Conservation (phyloP, 2,797 vertebrate species). For the Chelmon rostratus region DNA sequence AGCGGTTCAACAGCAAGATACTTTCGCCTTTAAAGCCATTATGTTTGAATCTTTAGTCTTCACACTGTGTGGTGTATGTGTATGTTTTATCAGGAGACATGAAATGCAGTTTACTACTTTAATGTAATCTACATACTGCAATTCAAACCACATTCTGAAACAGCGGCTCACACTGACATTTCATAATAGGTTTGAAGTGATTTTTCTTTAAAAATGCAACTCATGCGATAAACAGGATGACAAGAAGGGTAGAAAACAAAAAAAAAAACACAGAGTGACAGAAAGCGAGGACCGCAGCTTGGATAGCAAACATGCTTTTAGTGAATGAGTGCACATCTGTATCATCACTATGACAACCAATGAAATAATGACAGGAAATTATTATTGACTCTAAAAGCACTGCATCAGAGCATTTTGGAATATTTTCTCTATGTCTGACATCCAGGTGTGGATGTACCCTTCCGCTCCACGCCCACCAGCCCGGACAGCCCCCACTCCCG, state of each 20-base stretch:
- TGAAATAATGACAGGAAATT: slow-evolving; percentile 41
- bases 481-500: slow-evolving; percentile 96
- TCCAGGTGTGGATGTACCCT: slow-evolving; percentile 88
- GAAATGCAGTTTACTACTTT: neutral
- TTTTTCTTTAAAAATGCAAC: neutral
- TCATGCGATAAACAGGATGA: neutral
- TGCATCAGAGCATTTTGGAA: slow-evolving; percentile 1
- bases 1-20: neutral
- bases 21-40: neutral
- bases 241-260: slow-evolving; percentile 14
- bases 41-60: neutral
- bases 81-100: too few species aligned
- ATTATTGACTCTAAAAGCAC: slow-evolving; percentile 43
- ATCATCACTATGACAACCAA: slow-evolving; percentile 58
- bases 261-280: slow-evolving; percentile 3
- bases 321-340: slow-evolving; percentile 8
- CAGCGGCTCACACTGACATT: neutral
- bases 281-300: neutral
- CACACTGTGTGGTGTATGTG: neutral
- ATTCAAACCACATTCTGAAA: neutral
- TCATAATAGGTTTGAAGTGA: neutral
- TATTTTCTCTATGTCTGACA: neutral
- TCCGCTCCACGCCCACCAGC: slow-evolving; percentile 93
- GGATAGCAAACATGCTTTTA: slow-evolving; percentile 10
- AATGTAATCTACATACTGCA: neutral